These are phyloP conservation scores for Triplophysa bombifrons DNA, from an alignment of 2,797 vertebrate species.

Conservation along the genomic window DNA sequence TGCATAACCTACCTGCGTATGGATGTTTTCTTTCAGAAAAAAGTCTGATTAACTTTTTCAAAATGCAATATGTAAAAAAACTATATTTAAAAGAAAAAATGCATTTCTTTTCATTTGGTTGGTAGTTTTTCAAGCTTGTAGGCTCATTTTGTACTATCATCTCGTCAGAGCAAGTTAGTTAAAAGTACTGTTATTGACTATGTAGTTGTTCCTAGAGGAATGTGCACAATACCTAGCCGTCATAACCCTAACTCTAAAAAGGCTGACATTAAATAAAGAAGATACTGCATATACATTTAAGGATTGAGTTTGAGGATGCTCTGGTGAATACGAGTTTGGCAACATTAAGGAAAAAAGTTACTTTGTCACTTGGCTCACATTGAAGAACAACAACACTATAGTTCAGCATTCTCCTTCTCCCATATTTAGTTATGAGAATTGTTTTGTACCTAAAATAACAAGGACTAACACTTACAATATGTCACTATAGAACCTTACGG, in stretches of 20 bases:
- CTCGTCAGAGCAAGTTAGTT: neutral
- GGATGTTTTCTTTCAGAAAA: neutral
- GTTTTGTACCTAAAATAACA: constrained; percentile 51
- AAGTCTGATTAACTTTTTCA: neutral
- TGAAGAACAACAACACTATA: neutral
- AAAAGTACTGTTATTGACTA: neutral
- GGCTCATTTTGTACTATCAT: neutral
- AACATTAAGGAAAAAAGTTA: neutral
- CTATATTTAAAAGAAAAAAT: neutral
- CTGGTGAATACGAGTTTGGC: neutral
- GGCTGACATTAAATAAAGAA: too few relatives aligned
- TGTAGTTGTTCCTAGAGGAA: neutral
- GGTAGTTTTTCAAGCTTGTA: neutral
- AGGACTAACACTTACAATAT: constrained; percentile 46
- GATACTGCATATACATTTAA: too few relatives aligned
- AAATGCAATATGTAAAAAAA: neutral
- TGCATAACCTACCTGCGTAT: neutral
- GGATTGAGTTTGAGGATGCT: neutral
- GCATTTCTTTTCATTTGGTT: neutral
- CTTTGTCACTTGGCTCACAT: neutral
- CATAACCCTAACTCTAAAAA: too few relatives aligned
- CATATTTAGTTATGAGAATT: constrained; percentile 74
- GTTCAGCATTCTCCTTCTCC: constrained; percentile 62
- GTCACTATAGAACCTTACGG: constrained; percentile 52
- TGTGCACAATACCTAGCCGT: too few relatives aligned